Evolutionary conservation across 2,888 invertebrate species (phyloP).

Genomic region (Abrostola triplasia): DNA sequence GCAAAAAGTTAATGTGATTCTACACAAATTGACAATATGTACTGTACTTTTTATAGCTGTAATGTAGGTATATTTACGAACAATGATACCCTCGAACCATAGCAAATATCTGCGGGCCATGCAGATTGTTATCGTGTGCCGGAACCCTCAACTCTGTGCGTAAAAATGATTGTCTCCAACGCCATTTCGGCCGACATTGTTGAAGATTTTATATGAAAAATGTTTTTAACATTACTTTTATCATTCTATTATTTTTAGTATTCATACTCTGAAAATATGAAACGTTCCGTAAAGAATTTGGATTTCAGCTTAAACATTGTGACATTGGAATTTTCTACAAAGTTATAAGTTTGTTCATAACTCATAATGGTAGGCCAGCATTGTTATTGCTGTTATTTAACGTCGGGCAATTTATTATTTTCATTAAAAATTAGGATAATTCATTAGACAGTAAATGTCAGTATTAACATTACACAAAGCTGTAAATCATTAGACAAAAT

Average conservation of each 20-base stretch:
- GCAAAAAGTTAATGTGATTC: conserved; percentile 2
- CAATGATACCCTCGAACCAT: not conserved
- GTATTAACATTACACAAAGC: too few species aligned
- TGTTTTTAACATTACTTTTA: too few species aligned
- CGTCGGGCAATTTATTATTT: too few species aligned
- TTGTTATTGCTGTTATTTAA: too few species aligned
- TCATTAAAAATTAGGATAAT: too few species aligned
- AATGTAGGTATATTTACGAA: not conserved
- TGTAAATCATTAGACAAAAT: too few species aligned
- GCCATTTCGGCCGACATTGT: not conserved
- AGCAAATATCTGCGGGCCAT: conserved; percentile 3
- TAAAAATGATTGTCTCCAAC: conserved; percentile 3
- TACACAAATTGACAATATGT: conserved; percentile 2
- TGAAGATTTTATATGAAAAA: not conserved
- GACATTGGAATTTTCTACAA: too few species aligned
- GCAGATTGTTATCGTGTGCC: conserved; percentile 2
- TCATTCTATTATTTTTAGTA: too few species aligned
- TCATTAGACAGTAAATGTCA: too few species aligned
- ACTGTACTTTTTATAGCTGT: not conserved
- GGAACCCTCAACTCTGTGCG: not conserved
- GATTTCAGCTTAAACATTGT: too few species aligned
- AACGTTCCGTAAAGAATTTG: not conserved
- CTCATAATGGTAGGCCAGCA: too few species aligned
- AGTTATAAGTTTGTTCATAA: too few species aligned
- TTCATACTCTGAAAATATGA: not conserved